These are phyloP conservation scores for Isichthys henryi DNA, from an alignment of 2,113 vertebrate genomes.

Conservation along the genomic window DNA sequence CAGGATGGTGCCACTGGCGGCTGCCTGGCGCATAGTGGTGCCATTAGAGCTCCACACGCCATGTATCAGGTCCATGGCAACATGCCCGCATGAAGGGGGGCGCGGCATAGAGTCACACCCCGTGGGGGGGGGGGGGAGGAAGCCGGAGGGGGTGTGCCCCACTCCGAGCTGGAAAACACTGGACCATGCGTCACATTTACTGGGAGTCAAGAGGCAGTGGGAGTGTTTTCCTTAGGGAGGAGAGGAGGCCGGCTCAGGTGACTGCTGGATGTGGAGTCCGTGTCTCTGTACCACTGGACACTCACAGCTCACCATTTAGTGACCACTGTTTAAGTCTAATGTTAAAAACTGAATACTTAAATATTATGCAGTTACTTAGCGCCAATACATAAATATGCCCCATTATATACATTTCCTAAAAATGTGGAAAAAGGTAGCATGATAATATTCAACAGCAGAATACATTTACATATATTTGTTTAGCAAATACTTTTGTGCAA, in stretches of 20 bases:
- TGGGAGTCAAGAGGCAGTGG: not conserved
- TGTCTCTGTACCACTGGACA: not conserved
- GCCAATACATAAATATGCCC: not conserved
- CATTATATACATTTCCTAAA: not conserved
- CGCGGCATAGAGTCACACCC: not conserved
- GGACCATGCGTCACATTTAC: not conserved
- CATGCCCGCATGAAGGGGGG: too few relatives aligned
- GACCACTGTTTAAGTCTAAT: not conserved
- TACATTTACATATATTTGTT: not conserved
- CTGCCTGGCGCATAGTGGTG: too few relatives aligned
- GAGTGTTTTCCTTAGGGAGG: not conserved
- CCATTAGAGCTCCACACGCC: too few relatives aligned
- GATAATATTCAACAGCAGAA: not conserved
- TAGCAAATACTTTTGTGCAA: not conserved
- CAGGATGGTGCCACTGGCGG: not conserved
- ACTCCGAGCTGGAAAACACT: not conserved
- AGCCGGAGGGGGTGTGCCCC: not conserved
- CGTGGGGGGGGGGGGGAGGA: not conserved
- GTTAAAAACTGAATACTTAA: slow-evolving; percentile 18
- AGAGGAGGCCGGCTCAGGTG: not conserved
- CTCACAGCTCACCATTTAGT: not conserved
- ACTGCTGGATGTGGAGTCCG: not conserved
- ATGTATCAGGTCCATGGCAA: too few relatives aligned
- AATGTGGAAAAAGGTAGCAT: not conserved
- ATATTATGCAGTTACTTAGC: not conserved